Percentiles rank a stretch among this genome's conserved stretches.
Conservation (phyloP, 2,888 invertebrate genomes). For the Epinotia brunnichana region DNA sequence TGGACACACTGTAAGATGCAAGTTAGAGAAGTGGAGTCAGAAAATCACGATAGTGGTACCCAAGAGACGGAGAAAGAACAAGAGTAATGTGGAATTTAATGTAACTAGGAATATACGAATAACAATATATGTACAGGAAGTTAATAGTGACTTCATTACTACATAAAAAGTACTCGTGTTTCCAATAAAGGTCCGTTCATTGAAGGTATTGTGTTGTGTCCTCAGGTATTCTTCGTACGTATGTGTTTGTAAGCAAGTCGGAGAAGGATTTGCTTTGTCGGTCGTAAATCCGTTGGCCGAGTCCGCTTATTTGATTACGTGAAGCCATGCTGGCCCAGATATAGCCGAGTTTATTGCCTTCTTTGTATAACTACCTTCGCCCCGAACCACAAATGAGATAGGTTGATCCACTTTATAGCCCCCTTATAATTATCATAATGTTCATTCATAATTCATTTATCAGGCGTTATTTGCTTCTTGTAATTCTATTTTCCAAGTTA, state of each 20-base stretch:
- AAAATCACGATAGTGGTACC: too few relatives aligned
- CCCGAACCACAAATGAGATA: conserved; percentile 41
- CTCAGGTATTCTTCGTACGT: conserved; percentile 34
- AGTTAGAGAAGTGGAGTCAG: too few relatives aligned
- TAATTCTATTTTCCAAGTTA: conserved; percentile 17
- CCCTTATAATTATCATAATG: conserved; percentile 43
- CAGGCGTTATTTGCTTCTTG: conserved; percentile 40
- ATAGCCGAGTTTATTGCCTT: conserved; percentile 69
- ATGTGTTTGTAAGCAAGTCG: conserved; percentile 51
- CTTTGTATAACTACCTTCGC: conserved; percentile 61
- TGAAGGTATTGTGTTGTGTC: conserved; percentile 10
- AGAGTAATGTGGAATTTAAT: too few relatives aligned
- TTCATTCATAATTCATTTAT: conserved; percentile 44
- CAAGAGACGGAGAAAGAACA: too few relatives aligned
- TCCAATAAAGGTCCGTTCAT: conserved; percentile 18
- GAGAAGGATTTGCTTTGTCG: conserved; percentile 57
- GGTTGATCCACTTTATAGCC: conserved; percentile 41
- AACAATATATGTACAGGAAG: too few relatives aligned
- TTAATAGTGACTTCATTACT: not conserved
- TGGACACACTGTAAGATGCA: too few relatives aligned
- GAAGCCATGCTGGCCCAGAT: conserved; percentile 61
- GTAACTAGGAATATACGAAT: too few relatives aligned
- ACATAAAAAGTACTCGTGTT: not conserved
- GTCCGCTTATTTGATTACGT: conserved; percentile 70
- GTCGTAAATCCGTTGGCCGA: conserved; percentile 67